phyloP scores from a whole-genome alignment of 2,113 vertebrate species.

The Potamarius usumacintae region DNA sequence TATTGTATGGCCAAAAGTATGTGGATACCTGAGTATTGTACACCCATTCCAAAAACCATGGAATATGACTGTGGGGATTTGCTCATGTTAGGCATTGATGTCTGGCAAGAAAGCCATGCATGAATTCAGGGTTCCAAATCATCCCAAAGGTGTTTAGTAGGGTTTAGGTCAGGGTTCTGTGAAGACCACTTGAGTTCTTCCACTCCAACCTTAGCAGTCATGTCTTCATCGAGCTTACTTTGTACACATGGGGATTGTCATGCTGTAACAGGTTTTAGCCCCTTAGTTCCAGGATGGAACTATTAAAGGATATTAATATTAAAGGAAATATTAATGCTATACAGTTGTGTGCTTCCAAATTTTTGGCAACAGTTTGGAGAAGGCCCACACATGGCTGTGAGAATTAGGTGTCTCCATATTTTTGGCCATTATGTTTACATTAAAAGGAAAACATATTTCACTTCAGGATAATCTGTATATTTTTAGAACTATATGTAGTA shows the following conservation, averaged over 20 bases:
- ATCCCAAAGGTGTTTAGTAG: too few species aligned
- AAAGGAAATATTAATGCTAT: neutral
- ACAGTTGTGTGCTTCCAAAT: neutral
- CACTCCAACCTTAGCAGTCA: neutral
- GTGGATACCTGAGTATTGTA: neutral
- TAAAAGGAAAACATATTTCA: too few species aligned
- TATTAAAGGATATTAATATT: too few species aligned
- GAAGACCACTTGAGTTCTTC: too few species aligned
- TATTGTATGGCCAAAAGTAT: neutral
- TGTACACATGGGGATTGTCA: neutral
- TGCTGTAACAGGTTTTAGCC: neutral
- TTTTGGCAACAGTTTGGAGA: neutral
- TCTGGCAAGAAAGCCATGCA: neutral
- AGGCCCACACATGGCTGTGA: neutral
- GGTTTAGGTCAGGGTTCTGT: too few species aligned
- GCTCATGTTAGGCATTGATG: neutral
- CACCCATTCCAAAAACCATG: neutral
- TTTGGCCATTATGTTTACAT: neutral
- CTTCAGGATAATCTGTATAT: too few species aligned
- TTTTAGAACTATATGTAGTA: too few species aligned
- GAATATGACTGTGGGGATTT: neutral
- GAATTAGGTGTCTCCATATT: neutral
- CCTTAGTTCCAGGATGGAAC: neutral
- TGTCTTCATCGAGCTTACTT: neutral
- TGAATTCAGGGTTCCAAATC: neutral